phyloP scores from a whole-genome alignment of 2,113 vertebrate genomes.

The Siniperca chuatsi region DNA sequence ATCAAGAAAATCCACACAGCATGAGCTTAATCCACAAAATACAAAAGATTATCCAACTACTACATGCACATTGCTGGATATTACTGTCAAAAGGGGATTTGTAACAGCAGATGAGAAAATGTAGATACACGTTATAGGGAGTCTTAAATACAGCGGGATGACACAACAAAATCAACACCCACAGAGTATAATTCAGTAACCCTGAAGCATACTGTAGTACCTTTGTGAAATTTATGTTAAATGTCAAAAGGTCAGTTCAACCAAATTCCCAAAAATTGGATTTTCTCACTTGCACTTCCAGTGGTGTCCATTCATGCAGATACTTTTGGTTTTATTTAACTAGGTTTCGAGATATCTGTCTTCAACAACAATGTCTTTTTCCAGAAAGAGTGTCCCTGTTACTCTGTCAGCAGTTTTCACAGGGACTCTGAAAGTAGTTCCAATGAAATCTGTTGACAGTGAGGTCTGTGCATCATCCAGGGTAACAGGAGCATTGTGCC shows the following conservation, averaged over 20 bases:
- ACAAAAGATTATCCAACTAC: slow-evolving; percentile 70
- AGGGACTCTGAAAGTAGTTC: slow-evolving; percentile 29
- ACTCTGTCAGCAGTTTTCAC: slow-evolving; percentile 38
- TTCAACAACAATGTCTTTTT: slow-evolving; percentile 8
- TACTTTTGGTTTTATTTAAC: background rate
- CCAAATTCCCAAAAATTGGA: background rate
- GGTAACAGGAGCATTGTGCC: slow-evolving; percentile 13
- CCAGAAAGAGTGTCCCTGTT: slow-evolving; percentile 3
- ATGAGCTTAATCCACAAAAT: slow-evolving; percentile 65
- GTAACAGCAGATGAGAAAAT: slow-evolving; percentile 41
- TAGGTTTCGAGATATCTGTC: background rate
- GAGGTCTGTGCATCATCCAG: slow-evolving; percentile 32
- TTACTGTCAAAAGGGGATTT: slow-evolving; percentile 64
- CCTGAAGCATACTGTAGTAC: background rate
- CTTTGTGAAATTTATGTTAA: background rate
- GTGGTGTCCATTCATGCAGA: background rate
- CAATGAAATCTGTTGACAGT: slow-evolving; percentile 24
- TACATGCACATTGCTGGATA: slow-evolving; percentile 41
- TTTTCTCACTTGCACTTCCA: background rate
- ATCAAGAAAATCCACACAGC: slow-evolving; percentile 69
- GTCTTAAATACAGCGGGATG: slow-evolving; percentile 23
- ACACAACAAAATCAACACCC: slow-evolving; percentile 28
- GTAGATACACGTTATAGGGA: background rate
- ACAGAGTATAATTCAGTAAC: slow-evolving; percentile 23
- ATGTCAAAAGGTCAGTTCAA: background rate